Evolutionary conservation across 2,888 invertebrate genomes (phyloP), one percentile per base, ranked within the genome.

Genomic region (Caenorhabditis sinica): DNA sequence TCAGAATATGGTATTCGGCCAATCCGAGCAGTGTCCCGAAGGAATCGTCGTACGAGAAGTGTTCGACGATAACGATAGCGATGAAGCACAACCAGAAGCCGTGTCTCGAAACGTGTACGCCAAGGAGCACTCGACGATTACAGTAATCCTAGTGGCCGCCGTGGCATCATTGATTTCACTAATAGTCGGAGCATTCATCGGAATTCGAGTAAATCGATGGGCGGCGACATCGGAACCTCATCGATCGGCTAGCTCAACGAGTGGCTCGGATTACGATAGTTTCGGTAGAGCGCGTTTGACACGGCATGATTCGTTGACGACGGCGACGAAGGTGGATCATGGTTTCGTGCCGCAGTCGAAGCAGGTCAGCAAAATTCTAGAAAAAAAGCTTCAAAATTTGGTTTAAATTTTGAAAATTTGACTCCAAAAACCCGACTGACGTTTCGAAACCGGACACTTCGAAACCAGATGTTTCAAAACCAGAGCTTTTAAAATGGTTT

Each of bases 301-400:
- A 1, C 60, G 92, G n/a, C 92, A 92, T 72, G 92, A 92, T 68
- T 91, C 91, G n/a, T 66, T 91, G 58, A 91, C 90, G 17, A 88
- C 90, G 2, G 82, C 87, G 11, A 73, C 89, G 15, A 90, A 89
- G 58, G 75, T 90, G 8, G 89, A 90, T 58, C 89, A 89, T 74
- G 85, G 89, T n/a, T 90, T 89, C 74, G 87, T 75, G 69, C 88
- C 86, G 11, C 88, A 86, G 17, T 87, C 87, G 15, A 86, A 88
- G 72, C 65, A 72, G 56, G 86, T 87, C n/a, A n/a, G n/a, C n/a
- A n/a, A n/a, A n/a, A n/a, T n/a, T n/a, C n/a, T n/a, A n/a, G n/a
- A n/a, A n/a, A n/a, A n/a, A n/a, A n/a, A n/a, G n/a, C n/a, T n/a
- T n/a, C n/a, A n/a, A n/a, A n/a, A n/a, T n/a, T n/a, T n/a, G n/a